These are phyloP conservation scores for Beris morrisii DNA, from an alignment of 2,888 invertebrate genomes.

Conservation along the genomic window DNA sequence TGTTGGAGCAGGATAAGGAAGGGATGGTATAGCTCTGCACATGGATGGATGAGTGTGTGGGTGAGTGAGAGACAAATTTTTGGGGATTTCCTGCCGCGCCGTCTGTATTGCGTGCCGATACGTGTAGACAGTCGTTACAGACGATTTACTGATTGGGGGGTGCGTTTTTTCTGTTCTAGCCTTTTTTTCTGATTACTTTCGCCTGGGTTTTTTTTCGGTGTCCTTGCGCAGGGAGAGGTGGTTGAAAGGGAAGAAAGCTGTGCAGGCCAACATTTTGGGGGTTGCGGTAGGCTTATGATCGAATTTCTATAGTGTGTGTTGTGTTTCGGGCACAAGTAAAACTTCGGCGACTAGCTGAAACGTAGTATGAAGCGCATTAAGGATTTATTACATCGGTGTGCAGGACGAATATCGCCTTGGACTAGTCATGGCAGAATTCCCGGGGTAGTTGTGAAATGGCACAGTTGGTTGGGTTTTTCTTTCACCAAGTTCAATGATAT, in stretches of 20 bases:
- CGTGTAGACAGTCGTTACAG: constrained; percentile 10
- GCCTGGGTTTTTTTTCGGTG: not conserved
- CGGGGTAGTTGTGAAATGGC: too few relatives aligned
- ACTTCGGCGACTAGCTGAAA: too few relatives aligned
- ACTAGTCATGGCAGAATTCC: too few relatives aligned
- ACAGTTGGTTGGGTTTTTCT: too few relatives aligned
- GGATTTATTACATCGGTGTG: not conserved
- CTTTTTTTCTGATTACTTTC: not conserved
- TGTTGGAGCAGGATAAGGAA: not conserved
- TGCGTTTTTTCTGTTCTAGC: not conserved
- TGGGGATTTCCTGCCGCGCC: constrained; percentile 11
- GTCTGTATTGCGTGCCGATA: constrained; percentile 15
- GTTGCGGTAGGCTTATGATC: constrained; percentile 33
- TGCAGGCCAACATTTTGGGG: constrained; percentile 28
- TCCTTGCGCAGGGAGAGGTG: constrained; percentile 8
- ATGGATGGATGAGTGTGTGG: not conserved
- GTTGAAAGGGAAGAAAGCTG: constrained; percentile 7
- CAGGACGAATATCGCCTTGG: too few relatives aligned
- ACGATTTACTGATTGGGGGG: constrained; percentile 13
- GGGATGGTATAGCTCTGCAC: not conserved
- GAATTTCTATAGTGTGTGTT: constrained; percentile 8
- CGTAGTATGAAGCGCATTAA: not conserved
- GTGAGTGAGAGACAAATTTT: constrained; percentile 17
- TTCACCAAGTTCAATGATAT: too few relatives aligned
- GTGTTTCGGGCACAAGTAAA: too few relatives aligned